phyloP scores from a whole-genome alignment of 2,888 invertebrate genomes.

The Thalpophila matura region DNA sequence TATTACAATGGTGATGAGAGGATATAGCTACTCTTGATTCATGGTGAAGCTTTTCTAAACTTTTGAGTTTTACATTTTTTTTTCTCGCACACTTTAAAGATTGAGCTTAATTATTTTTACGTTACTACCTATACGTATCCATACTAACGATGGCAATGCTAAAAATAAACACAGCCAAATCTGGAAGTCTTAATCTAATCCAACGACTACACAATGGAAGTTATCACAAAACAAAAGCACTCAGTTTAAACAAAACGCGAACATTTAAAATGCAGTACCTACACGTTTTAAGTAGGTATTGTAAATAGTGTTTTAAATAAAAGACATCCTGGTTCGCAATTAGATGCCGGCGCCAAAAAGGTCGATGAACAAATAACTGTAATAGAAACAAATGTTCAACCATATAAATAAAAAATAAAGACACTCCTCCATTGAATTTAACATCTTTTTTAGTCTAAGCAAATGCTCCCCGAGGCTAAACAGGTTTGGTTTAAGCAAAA shows the following conservation, averaged over 20 bases:
- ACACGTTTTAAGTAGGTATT: slow-evolving; percentile 29
- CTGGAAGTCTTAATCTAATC: neutral
- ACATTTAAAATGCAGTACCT: slow-evolving; percentile 27
- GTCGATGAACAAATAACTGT: slow-evolving; percentile 58
- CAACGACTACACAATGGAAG: neutral
- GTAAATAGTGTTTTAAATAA: slow-evolving; percentile 39
- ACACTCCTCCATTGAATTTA: slow-evolving; percentile 27
- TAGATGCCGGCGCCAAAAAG: slow-evolving; percentile 57
- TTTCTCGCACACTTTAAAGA: neutral
- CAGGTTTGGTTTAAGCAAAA: slow-evolving; percentile 25
- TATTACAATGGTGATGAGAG: too few relatives aligned
- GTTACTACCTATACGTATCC: neutral
- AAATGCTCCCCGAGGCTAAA: slow-evolving; percentile 23
- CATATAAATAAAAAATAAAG: slow-evolving; percentile 40
- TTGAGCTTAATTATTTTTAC: neutral
- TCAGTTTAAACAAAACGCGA: neutral
- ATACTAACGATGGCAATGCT: neutral
- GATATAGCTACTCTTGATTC: neutral
- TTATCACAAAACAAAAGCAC: neutral
- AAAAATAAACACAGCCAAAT: slow-evolving; percentile 2
- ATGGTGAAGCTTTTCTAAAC: neutral
- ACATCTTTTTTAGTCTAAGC: slow-evolving; percentile 19
- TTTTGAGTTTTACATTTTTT: neutral
- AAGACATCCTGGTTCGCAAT: slow-evolving; percentile 49
- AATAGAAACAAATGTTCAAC: slow-evolving; percentile 33